Evolutionary conservation across 2,113 vertebrate genomes (phyloP), one percentile per base, ranked within the genome.

Genomic region (Ovibos moschatus): DNA sequence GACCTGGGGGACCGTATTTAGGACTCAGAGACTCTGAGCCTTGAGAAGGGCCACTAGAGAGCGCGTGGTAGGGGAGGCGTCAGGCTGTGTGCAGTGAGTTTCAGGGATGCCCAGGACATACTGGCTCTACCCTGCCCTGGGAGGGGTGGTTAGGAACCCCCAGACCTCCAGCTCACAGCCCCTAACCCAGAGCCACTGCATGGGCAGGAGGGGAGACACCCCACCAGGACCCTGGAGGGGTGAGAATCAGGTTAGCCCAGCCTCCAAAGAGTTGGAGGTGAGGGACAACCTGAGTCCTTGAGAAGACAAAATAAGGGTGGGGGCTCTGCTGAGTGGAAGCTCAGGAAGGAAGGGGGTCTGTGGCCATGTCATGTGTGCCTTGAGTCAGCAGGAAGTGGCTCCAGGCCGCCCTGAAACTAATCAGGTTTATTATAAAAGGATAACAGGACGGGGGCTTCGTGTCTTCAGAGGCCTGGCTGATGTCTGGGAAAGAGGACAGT

Each of bases 1-100:
- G n/a, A 45, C 28, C 43, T 43, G 60, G 19, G 33, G 62, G 21
- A 45, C 84, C 17, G 19, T 55, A 45, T 60, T 64, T n/a, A 89
- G 53, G 33, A 13, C 6, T 36, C 51, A 2, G 36, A 90, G 16
- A n/a, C 33, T 51, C n/a, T 23, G 21, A 5, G 43, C 33, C 15
- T 83, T 45, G 40, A 78, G 84, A 81, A 27, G 36, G 76, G 23
- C 27, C 36, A 33, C 21, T 30, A 30, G 19, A n/a, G 55, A 67
- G n/a, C 1, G 0, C 4, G 0, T 13, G 12, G 53, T 28, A 40
- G 19, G 17, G 50, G 30, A 57, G 76, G 53, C 9, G 11, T 14
- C 6, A 1, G 33, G 10, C 40, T 62, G 23, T 55, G 6, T 47
- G 30, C 25, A 3, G 57, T 58, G 17, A 33, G 58, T 47, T 57